Conservation (phyloP, 2,113 vertebrate genomes). For the Cebus imitator region DNA sequence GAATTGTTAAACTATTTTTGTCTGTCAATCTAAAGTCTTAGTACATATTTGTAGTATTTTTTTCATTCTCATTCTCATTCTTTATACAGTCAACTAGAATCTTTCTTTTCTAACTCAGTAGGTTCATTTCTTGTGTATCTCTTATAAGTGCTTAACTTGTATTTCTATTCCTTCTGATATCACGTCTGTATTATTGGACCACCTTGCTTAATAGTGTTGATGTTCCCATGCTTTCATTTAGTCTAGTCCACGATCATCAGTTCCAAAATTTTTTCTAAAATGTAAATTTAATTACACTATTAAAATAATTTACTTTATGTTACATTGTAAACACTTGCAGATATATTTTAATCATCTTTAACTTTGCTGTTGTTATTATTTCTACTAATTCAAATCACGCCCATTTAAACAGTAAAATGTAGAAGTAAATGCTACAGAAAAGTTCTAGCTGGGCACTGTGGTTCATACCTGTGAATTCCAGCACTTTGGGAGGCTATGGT, state of each 20-base stretch:
- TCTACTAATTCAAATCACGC: background rate
- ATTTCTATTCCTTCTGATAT: background rate
- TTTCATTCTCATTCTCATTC: background rate
- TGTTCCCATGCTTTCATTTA: background rate
- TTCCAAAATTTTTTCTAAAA: background rate
- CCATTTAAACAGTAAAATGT: background rate
- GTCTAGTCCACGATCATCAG: background rate
- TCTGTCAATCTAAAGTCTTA: background rate
- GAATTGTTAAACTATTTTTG: background rate
- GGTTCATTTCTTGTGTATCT: background rate
- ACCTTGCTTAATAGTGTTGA: background rate
- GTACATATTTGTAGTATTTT: background rate
- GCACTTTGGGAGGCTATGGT: too few species aligned
- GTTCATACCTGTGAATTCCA: too few species aligned
- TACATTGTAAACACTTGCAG: background rate
- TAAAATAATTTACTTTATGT: background rate
- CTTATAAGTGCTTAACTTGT: background rate
- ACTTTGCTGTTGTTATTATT: background rate
- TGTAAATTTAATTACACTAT: background rate
- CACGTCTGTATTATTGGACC: background rate
- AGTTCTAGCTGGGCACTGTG: too few species aligned
- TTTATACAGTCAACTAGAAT: background rate
- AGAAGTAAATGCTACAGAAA: background rate
- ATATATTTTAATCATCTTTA: background rate
- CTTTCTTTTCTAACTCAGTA: background rate